Evolutionary conservation across 2,797 vertebrate genomes (phyloP).

Genomic region (Acestrorhynchus altus): DNA sequence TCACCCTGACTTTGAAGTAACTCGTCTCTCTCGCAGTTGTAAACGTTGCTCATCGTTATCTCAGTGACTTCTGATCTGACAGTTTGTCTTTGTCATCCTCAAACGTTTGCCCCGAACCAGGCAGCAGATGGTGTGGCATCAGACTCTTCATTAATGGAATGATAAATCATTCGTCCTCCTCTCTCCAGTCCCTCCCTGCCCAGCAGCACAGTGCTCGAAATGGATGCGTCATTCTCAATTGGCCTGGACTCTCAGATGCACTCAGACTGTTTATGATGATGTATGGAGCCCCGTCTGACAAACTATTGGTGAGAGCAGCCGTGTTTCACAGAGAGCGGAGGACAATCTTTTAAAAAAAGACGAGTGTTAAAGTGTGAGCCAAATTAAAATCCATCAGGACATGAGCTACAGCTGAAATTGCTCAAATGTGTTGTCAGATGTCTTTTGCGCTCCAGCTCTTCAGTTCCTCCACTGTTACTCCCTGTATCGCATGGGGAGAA

Average conservation of each 20-base stretch:
- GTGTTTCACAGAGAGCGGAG: not conserved
- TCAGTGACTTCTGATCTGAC: not conserved
- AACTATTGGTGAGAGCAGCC: not conserved
- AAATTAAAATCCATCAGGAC: too few relatives aligned
- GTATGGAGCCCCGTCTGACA: not conserved
- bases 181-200: constrained; percentile 6
- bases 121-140: constrained; percentile 42
- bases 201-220: constrained; percentile 9
- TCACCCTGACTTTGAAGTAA: not conserved
- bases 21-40: not conserved
- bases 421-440: too few relatives aligned
- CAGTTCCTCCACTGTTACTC: too few relatives aligned
- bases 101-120: constrained; percentile 8
- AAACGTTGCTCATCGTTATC: not conserved
- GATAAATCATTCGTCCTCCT: constrained; percentile 24
- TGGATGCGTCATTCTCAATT: constrained; percentile 18
- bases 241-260: not conserved
- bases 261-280: constrained; percentile 25
- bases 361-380: not conserved
- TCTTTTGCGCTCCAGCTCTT: too few relatives aligned
- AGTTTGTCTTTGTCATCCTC: constrained; percentile 9
- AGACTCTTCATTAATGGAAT: constrained; percentile 32
- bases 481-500: too few relatives aligned
- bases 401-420: too few relatives aligned
- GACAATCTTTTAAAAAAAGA: not conserved